Conservation (phyloP, 2,113 vertebrate genomes). For the Turnix velox region DNA sequence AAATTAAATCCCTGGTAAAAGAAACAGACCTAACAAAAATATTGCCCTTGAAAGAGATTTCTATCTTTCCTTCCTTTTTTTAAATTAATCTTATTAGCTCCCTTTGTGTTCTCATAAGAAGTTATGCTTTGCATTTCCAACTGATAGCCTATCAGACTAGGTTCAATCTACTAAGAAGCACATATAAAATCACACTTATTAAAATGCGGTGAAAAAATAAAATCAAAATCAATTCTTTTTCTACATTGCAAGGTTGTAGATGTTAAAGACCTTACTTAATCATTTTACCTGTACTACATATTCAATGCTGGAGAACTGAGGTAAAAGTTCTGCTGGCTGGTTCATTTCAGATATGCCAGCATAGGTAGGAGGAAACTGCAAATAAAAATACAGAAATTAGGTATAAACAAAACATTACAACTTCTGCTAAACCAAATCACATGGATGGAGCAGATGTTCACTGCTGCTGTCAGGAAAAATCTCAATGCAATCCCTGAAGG, state of each 20-base stretch:
- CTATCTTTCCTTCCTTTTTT: neutral
- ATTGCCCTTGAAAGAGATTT: neutral
- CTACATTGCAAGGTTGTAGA: neutral
- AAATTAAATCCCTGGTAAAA: neutral
- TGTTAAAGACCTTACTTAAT: neutral
- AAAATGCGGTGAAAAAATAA: neutral
- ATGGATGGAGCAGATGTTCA: neutral
- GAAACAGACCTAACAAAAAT: neutral
- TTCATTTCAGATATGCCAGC: slow-evolving; percentile 97
- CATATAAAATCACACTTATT: neutral
- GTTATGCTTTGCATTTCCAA: neutral
- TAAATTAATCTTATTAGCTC: neutral
- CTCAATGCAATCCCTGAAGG: neutral
- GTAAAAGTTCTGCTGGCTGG: slow-evolving; percentile 94
- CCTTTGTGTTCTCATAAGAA: neutral
- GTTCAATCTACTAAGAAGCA: neutral
- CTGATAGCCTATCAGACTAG: neutral
- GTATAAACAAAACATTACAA: neutral
- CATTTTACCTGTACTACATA: slow-evolving; percentile 93
- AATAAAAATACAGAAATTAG: neutral
- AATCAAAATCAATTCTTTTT: neutral
- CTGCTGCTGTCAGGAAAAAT: neutral
- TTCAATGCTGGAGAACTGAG: slow-evolving; percentile 98
- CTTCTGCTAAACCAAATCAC: neutral
- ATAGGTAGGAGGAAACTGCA: slow-evolving; percentile 95